Conservation (phyloP, 2,797 vertebrate species). For the Pitangus sulphuratus region DNA sequence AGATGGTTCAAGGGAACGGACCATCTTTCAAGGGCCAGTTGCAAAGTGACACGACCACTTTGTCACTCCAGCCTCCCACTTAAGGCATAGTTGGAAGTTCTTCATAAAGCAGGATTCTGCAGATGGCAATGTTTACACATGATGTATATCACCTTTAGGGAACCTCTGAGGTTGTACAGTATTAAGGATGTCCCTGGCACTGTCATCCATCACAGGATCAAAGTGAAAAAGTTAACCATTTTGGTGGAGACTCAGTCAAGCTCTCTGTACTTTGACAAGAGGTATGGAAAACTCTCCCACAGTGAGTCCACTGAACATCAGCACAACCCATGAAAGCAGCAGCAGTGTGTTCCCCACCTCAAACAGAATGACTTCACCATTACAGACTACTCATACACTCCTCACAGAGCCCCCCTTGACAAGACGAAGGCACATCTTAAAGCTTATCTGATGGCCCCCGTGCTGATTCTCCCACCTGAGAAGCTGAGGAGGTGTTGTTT, state of each 20-base stretch:
- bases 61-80: constrained; percentile 51
- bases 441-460: too few relatives aligned
- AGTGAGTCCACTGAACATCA: accelerated
- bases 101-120: constrained; percentile 21
- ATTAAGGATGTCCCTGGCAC: not conserved
- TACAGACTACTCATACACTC: not conserved
- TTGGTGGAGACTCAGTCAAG: accelerated
- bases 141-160: constrained; percentile 6
- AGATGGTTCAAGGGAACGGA: constrained; percentile 39
- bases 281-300: not conserved
- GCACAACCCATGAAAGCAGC: not conserved
- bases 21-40: constrained; percentile 63
- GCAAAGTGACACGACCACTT: constrained; percentile 58
- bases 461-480: not conserved
- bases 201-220: not conserved
- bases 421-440: not conserved
- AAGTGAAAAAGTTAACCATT: not conserved
- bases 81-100: not conserved
- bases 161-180: not conserved
- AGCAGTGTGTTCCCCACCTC: not conserved
- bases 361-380: not conserved
- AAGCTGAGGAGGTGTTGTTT: not conserved
- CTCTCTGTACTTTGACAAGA: not conserved
- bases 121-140: constrained; percentile 35
- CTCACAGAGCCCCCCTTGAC: not conserved